Percentiles rank a stretch among this genome's conserved stretches.
These are phyloP conservation scores for Tetramorium simillimum DNA, from an alignment of 1,140 invertebrate species.

Conservation along the genomic window DNA sequence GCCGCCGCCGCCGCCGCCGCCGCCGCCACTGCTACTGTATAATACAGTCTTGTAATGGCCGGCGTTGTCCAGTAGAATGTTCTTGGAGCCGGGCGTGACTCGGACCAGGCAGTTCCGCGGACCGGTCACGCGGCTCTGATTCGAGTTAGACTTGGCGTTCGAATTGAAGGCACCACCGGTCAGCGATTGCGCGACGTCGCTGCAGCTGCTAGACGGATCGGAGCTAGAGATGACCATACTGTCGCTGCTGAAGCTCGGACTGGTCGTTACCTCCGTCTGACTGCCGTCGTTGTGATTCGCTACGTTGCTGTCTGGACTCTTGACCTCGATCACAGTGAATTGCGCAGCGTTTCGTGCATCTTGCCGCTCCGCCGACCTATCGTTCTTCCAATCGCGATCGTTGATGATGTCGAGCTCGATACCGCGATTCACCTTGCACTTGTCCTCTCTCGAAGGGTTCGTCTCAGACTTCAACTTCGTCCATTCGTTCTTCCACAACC, in stretches of 20 bases:
- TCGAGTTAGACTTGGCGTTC: slow-evolving; percentile 66
- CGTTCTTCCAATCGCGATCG: slow-evolving; percentile 79
- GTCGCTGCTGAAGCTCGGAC: slow-evolving; percentile 82
- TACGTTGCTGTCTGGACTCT: slow-evolving; percentile 72
- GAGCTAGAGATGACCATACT: slow-evolving; percentile 82
- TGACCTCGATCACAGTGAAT: slow-evolving; percentile 81
- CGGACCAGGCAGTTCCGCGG: slow-evolving; percentile 90
- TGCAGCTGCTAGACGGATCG: slow-evolving; percentile 83
- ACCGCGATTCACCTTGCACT: slow-evolving; percentile 46
- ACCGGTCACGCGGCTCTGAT: slow-evolving; percentile 84
- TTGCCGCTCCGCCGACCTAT: neutral
- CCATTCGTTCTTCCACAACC: slow-evolving; percentile 82
- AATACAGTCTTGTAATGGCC: slow-evolving; percentile 89
- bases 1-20: slow-evolving; percentile 78
- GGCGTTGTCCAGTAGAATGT: slow-evolving; percentile 91
- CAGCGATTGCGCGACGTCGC: slow-evolving; percentile 74
- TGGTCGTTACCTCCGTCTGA: slow-evolving; percentile 76
- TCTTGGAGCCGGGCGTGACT: slow-evolving; percentile 90
- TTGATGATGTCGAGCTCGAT: slow-evolving; percentile 81
- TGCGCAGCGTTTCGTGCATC: slow-evolving; percentile 36
- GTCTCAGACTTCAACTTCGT: slow-evolving; percentile 62
- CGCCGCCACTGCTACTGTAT: slow-evolving; percentile 85
- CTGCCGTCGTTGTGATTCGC: slow-evolving; percentile 67
- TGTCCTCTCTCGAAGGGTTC: slow-evolving; percentile 16
- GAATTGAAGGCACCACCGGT: slow-evolving; percentile 48